Evolutionary conservation across 1,140 invertebrate species (phyloP).

Genomic region (Homalodisca vitripennis): DNA sequence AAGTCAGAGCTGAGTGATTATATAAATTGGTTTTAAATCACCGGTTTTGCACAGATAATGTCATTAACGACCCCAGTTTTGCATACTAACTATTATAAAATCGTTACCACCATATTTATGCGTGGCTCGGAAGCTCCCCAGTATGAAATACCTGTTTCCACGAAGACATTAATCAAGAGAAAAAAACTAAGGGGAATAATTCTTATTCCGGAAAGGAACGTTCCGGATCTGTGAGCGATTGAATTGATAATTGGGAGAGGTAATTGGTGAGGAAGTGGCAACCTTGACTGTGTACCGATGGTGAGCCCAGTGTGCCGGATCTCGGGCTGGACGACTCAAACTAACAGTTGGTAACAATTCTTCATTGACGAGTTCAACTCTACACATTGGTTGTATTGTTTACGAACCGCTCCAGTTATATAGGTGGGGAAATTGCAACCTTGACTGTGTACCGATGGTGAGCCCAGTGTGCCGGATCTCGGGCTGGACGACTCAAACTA

Average conservation of each 20-base stretch:
- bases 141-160: too few species aligned
- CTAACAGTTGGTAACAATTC: too few species aligned
- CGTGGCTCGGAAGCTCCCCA: too few species aligned
- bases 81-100: background rate
- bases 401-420: too few species aligned
- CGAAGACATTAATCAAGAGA: too few species aligned
- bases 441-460: background rate
- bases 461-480: background rate
- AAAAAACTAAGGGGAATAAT: too few species aligned
- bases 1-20: background rate
- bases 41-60: background rate
- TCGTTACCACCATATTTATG: background rate
- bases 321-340: background rate
- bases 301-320: background rate
- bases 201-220: constrained; percentile 1
- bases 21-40: background rate
- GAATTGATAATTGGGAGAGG: constrained; percentile 31
- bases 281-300: constrained; percentile 12
- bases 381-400: too few species aligned
- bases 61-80: background rate
- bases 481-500: background rate
- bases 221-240: constrained; percentile 29
- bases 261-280: constrained; percentile 25
- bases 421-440: constrained; percentile 21
- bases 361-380: too few species aligned